Base-by-base conservation (phyloP, 92 coral and sea anemone genomes). In the Porites lobata region DNA sequence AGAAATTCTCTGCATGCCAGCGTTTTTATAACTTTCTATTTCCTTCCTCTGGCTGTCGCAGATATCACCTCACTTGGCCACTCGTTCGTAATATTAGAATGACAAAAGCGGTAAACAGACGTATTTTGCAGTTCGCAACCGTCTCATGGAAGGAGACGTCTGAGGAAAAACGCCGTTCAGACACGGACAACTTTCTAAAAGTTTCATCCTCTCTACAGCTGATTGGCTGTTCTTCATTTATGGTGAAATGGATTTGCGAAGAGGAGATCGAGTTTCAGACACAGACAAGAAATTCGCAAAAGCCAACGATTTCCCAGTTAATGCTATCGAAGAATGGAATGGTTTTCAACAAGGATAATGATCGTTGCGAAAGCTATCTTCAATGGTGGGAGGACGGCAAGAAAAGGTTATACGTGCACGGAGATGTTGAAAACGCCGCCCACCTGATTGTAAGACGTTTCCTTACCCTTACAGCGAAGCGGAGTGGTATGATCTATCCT, bases 311-410 rank as follows among this genome's bases (percentile, higher is more conserved):
- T 17, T 53, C 50, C 8, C 61, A 78, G 13, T 65, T 72, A 7
- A 26, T 26, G 61, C 13, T 7, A 87, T 26, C 4, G 43, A 4
- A 71, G 74, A 84, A 85, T 59, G 98, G 99, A 8, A 92, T 96
- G 95, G 78, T 89, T 69, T 50, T 12, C 75, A 61, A 54, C 22
- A 1, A 0, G 4, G 67, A 77, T 4, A 80, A 47, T 53, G 91
- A 80, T 8, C 74, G 91, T 7, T 96, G 47, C 47, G 88, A 85
- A 29, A 87, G 93, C 66, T 94, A 94, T 77, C 86, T 92, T 24
- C 86, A 91, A 3, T 89, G 90, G 85, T 95, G 97, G 94, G 94
- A 96, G 52, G 29, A 70, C 21, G 97, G 96, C 1, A 96, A 90
- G 78, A 71, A 32, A 21, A 65, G 65, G 18, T 65, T 94, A 15